phyloP scores from a whole-genome alignment of 2,888 invertebrate species.

The Philaethria dido region DNA sequence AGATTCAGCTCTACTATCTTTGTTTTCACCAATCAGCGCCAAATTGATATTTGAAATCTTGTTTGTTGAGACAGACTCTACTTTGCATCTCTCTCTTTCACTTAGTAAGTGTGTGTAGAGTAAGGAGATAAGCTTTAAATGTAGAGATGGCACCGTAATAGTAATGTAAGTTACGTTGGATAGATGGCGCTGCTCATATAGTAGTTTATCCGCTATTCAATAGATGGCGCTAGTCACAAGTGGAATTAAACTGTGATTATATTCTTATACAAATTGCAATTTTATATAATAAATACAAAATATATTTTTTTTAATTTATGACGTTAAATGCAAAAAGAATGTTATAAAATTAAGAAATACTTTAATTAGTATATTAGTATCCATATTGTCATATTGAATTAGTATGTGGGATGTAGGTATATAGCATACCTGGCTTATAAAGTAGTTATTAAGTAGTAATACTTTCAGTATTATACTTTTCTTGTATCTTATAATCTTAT shows the following conservation, averaged over 20 bases:
- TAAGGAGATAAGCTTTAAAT: conserved; percentile 54
- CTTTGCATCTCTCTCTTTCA: conserved; percentile 65
- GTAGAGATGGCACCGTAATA: conserved; percentile 55
- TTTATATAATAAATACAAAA: background rate
- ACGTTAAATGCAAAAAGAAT: background rate
- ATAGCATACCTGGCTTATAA: no score
- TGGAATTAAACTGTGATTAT: background rate
- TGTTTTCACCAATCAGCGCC: conserved; percentile 72
- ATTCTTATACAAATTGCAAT: background rate
- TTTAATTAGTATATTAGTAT: no score
- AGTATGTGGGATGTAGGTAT: no score
- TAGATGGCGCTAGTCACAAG: conserved; percentile 58
- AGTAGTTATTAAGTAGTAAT: no score
- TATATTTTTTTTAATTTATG: background rate
- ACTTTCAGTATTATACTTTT: no score
- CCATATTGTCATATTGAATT: no score
- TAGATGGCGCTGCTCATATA: conserved; percentile 66
- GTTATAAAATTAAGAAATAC: no score
- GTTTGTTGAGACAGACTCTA: conserved; percentile 62
- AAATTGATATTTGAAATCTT: conserved; percentile 63
- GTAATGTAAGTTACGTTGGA: conserved; percentile 45
- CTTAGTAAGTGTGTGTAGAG: conserved; percentile 62
- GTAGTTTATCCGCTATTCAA: conserved; percentile 55
- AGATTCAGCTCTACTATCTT: conserved; percentile 62
- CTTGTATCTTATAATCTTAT: no score